Evolutionary conservation across 2,113 vertebrate species (phyloP), one percentile per base, ranked within the genome.

Genomic region (Phainopepla nitens): DNA sequence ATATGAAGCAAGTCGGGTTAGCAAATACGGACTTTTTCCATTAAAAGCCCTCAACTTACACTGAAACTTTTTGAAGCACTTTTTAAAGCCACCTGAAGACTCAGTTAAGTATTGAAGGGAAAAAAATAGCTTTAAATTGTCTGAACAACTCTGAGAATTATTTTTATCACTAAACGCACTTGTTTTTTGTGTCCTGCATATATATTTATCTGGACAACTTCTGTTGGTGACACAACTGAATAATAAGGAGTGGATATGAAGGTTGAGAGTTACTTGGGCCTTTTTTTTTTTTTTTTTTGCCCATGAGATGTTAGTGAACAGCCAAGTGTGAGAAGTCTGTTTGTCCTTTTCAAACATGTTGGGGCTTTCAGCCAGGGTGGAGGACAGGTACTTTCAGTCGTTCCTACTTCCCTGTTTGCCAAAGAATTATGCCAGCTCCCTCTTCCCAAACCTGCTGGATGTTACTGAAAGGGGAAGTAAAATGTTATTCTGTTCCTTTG

Each of bases 1-100:
- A 49, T 81, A n/a, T 87, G 82, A 94, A 90, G 71, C 72, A 90
- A 80, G 76, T 83, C 82, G 90, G 79, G 62, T 81, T 90, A 89
- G 86, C 60, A 78, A 93, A 81, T 90, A 86, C 0, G 13, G 64
- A 71, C 56, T 87, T 92, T 88, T 97, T 93, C 93, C 80, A 8
- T 95, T 94, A 78, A 88, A 96, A 83, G 7, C 27, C 21, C 47
- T 78, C 45, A 88, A 51, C 50, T 39, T 77, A 24, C 5, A 80
- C 9, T 82, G 81, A 91, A 85, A 72, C n/a, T 24, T 94, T 75
- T 68, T 36, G 20, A 77, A 85, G 31, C 49, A 23, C 31, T 81
- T 94, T 93, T 88, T 76, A 42, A 84, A 78, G 21, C 47, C 72
- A 84, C 82, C 49, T 93, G 71, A 93, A 90, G 25, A 73, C 41